These are phyloP conservation scores for Campylorhamphus procurvoides DNA, from an alignment of 2,113 vertebrate species.

Conservation along the genomic window DNA sequence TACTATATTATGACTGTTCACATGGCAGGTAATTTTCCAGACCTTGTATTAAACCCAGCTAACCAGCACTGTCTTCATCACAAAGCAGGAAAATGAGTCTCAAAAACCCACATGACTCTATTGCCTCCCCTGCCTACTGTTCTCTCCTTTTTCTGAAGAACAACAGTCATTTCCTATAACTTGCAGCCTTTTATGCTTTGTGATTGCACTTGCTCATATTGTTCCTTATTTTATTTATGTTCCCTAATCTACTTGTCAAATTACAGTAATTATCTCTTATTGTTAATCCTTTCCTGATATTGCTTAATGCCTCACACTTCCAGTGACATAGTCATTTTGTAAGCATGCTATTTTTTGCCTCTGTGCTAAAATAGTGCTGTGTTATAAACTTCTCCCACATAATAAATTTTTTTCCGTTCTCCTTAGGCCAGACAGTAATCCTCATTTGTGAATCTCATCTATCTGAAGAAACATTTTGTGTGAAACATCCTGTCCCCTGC, in stretches of 20 bases:
- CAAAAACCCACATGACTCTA: not conserved
- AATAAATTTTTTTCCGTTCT: not conserved
- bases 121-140: not conserved
- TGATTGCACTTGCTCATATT: not conserved
- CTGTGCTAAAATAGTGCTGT: not conserved
- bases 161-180: not conserved
- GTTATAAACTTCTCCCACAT: not conserved
- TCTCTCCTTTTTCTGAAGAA: constrained; percentile 7
- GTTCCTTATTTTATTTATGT: constrained; percentile 40
- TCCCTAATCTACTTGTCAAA: constrained; percentile 3
- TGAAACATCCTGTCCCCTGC: not conserved
- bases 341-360: not conserved
- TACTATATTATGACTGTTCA: not conserved
- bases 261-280: constrained; percentile 32
- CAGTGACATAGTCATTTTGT: not conserved
- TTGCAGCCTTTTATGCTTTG: not conserved
- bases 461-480: not conserved
- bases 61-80: not conserved
- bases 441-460: not conserved
- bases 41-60: not conserved
- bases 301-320: not conserved
- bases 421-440: not conserved
- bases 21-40: not conserved
- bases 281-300: constrained; percentile 35
- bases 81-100: not conserved